Evolutionary conservation across 2,113 vertebrate species (phyloP).

Genomic region (Pan paniscus): DNA sequence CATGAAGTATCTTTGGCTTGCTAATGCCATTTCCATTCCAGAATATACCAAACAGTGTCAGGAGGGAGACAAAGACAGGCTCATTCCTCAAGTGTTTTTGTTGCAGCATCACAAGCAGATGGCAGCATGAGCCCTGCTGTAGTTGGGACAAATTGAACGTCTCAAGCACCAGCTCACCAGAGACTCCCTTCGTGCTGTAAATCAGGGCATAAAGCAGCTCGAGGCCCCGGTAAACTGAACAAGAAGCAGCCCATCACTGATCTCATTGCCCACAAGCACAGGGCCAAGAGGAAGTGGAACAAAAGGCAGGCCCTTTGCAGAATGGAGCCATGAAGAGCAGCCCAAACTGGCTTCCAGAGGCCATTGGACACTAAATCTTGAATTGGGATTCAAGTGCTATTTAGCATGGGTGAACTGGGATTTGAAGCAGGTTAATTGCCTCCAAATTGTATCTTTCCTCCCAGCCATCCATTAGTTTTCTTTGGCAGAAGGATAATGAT

Average conservation of each 20-base stretch:
- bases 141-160: background rate
- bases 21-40: background rate
- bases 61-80: background rate
- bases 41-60: background rate
- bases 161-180: background rate
- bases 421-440: constrained; percentile 86
- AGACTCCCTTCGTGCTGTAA: background rate
- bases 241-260: background rate
- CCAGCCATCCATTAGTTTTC: constrained; percentile 79
- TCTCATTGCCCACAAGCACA: background rate
- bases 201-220: constrained; percentile 22
- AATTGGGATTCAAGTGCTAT: constrained; percentile 73
- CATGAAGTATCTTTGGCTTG: background rate
- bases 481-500: constrained; percentile 85
- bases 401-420: constrained; percentile 78
- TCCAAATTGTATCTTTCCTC: constrained; percentile 83
- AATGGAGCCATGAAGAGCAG: background rate
- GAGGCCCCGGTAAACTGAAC: background rate
- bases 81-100: constrained; percentile 21
- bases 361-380: constrained; percentile 51
- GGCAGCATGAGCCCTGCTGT: background rate
- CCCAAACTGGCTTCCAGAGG: background rate
- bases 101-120: constrained; percentile 57
- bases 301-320: background rate
- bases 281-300: background rate